Conservation (phyloP, 2,113 vertebrate species). For the Lagenorhynchus albirostris region DNA sequence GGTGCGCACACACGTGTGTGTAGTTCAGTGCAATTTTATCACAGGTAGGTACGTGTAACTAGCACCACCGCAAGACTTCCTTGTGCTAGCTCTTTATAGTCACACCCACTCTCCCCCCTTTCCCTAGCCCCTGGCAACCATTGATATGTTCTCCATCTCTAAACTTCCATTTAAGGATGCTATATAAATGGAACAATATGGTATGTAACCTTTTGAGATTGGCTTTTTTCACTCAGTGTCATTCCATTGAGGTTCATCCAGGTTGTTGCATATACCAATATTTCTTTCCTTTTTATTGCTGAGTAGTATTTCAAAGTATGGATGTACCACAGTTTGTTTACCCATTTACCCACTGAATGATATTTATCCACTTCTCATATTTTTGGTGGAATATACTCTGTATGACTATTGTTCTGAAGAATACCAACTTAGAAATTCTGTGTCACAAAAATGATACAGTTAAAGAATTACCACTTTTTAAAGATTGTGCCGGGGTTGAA, state of each 20-base stretch:
- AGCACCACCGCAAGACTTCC: not conserved
- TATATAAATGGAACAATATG: not conserved
- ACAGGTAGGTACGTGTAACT: not conserved
- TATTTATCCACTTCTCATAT: not conserved
- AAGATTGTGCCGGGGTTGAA: slow-evolving; percentile 18
- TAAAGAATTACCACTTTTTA: slow-evolving; percentile 30
- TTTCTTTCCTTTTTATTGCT: slow-evolving; percentile 16
- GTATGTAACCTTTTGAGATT: not conserved
- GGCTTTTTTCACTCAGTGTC: not conserved
- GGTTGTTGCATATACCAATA: not conserved
- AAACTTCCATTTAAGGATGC: slow-evolving; percentile 37
- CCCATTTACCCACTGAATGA: not conserved
- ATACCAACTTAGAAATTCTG: not conserved
- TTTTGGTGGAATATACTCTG: not conserved
- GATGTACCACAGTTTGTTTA: not conserved
- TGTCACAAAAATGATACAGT: slow-evolving; percentile 6
- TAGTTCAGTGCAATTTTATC: not conserved
- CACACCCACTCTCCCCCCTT: fast-evolving
- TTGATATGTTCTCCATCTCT: not conserved
- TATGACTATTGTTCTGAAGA: slow-evolving; percentile 30
- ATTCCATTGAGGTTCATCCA: not conserved
- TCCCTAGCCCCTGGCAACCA: not conserved
- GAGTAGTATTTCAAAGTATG: not conserved
- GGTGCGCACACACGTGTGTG: not conserved
- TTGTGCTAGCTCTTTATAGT: not conserved